Conservation (phyloP, 2,113 vertebrate species). For the Sinocyclocheilus rhinocerous region DNA sequence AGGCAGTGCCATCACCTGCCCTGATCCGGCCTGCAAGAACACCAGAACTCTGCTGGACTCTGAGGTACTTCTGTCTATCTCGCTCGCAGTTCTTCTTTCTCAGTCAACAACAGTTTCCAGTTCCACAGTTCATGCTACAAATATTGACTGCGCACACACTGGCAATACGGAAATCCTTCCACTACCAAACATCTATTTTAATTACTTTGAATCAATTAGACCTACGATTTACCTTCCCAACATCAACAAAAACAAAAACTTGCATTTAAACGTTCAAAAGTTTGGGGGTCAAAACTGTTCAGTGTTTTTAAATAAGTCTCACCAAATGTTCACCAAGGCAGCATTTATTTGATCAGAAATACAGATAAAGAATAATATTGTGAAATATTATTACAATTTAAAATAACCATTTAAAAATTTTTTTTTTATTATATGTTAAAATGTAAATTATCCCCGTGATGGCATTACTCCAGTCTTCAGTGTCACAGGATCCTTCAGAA, state of each 20-base stretch:
- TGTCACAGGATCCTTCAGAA: neutral
- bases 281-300: neutral
- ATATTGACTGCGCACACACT: neutral
- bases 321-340: neutral
- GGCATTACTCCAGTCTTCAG: neutral
- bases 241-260: neutral
- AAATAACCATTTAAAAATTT: neutral
- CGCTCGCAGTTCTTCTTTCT: neutral
- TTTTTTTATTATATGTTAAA: neutral
- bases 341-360: neutral
- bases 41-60: conserved; percentile 84
- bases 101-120: conserved; percentile 11
- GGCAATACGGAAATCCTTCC: neutral
- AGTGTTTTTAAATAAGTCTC: neutral
- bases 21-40: conserved; percentile 86
- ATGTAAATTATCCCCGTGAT: neutral
- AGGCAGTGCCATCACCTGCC: conserved; percentile 90
- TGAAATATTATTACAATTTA: neutral
- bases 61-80: conserved; percentile 81
- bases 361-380: neutral
- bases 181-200: neutral
- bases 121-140: neutral
- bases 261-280: neutral
- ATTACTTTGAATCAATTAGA: neutral
- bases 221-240: neutral